phyloP scores from a whole-genome alignment of 2,888 invertebrate genomes.

The Drosophila kanekoi region DNA sequence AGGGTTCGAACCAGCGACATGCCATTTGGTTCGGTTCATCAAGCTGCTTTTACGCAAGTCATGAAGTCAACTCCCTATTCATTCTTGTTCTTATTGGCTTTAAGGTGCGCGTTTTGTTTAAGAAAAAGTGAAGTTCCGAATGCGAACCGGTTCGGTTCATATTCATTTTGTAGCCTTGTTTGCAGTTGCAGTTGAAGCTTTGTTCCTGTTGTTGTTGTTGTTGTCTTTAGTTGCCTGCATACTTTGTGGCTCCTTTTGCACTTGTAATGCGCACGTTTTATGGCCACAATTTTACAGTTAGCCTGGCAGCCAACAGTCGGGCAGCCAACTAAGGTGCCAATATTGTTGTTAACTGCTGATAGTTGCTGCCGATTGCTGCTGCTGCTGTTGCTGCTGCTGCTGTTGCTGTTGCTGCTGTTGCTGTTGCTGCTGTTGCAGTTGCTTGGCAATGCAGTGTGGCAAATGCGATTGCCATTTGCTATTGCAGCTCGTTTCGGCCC shows the following conservation, averaged over 20 bases:
- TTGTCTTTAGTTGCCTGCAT: slow-evolving; percentile 48
- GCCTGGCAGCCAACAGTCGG: slow-evolving; percentile 54
- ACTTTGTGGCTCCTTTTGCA: slow-evolving; percentile 60
- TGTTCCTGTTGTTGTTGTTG: slow-evolving; percentile 7
- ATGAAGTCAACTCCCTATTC: too few relatives aligned
- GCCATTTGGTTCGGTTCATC: too few relatives aligned
- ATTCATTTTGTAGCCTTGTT: too few relatives aligned
- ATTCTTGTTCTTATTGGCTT: too few relatives aligned
- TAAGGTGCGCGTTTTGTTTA: too few relatives aligned
- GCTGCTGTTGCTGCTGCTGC: slow-evolving; percentile 25
- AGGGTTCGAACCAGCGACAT: too few relatives aligned
- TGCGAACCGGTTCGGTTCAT: too few relatives aligned
- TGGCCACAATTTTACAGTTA: slow-evolving; percentile 77
- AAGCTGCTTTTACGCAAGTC: too few relatives aligned
- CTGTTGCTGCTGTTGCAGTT: slow-evolving; percentile 19
- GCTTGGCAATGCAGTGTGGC: slow-evolving; percentile 68
- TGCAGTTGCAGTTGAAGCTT: neutral
- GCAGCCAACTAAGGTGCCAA: slow-evolving; percentile 70
- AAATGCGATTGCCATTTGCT: slow-evolving; percentile 71
- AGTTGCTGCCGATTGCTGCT: slow-evolving; percentile 61
- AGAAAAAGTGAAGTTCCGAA: too few relatives aligned
- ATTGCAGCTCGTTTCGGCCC: slow-evolving; percentile 32
- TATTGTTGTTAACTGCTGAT: slow-evolving; percentile 82
- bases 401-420: slow-evolving; percentile 36
- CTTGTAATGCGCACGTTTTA: slow-evolving; percentile 74